Base-by-base conservation (phyloP, 2,888 invertebrate genomes). In the Mesopsocus fuscifrons region DNA sequence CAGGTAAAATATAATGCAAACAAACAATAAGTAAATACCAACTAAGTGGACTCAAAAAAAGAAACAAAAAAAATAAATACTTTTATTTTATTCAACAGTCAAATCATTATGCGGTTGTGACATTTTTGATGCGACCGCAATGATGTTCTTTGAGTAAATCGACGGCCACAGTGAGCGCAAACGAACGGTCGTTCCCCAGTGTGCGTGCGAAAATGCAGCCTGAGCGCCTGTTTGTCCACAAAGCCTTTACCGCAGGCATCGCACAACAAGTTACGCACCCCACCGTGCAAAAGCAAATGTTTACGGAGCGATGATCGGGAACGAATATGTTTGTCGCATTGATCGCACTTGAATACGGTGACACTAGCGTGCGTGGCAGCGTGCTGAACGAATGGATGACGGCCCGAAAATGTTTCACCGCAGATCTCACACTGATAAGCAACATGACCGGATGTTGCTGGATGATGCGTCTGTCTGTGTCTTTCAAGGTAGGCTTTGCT, bases 391-490 rank as follows among this genome's bases (percentile, higher is more conserved):
- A 38, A 20, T 18, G n/a, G n/a, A n/a, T n/a, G n/a, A n/a, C n/a
- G n/a, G n/a, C n/a, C n/a, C n/a, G 58, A 56, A 47, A 61, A 62
- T 44, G 53, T 54, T 41, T 59, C 61, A 2, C 54, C 53, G 33
- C 62, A 62, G 2, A 57, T 48, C 16, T 57, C 55, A 47, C 62
- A 62, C 46, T 47, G 48, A 41, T 50, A 53, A 2, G 52, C 53
- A 34, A 48, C 49, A n/a, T 50, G 50, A 8, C 52, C 54, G 15
- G 53, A 51, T 16, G 52, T 50, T 26, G 65, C 69, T 52, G 71
- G 70, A 50, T 67, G 66, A 57, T 72, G n/a, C n/a, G n/a, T n/a
- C n/a, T n/a, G n/a, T n/a, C n/a, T n/a, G n/a, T n/a, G n/a, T n/a
- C n/a, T n/a, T n/a, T n/a, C n/a, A n/a, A n/a, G n/a, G n/a, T n/a